phyloP scores from a whole-genome alignment of 2,888 invertebrate genomes.

The Schizaphis graminum region DNA sequence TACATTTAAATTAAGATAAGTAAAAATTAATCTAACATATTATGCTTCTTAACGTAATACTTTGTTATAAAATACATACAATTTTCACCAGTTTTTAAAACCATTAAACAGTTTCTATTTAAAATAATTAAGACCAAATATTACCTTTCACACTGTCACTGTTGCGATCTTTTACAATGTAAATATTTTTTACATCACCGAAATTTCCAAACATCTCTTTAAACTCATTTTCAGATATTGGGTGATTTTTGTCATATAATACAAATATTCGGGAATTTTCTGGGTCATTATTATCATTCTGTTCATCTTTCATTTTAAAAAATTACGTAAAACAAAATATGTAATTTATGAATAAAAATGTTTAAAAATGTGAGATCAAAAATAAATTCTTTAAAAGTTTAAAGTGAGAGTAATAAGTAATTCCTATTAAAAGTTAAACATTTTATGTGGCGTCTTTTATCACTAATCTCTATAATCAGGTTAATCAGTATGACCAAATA shows the following conservation, averaged over 20 bases:
- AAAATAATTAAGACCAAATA: constrained; percentile 43
- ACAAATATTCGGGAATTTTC: constrained; percentile 91
- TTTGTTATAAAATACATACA: neutral
- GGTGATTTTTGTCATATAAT: constrained; percentile 80
- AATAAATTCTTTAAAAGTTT: neutral
- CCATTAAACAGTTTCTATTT: neutral
- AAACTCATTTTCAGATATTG: constrained; percentile 81
- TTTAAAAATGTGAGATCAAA: constrained; percentile 8
- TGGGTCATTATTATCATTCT: constrained; percentile 73
- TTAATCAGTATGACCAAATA: constrained; percentile 48
- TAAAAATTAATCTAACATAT: neutral
- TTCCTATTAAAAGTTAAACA: neutral
- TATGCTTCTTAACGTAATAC: neutral
- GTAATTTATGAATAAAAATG: neutral
- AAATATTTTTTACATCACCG: constrained; percentile 88
- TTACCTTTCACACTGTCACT: constrained; percentile 86
- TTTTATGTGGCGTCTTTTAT: constrained; percentile 59
- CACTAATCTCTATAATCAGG: constrained; percentile 13
- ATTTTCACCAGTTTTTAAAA: neutral
- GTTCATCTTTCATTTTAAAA: constrained; percentile 66
- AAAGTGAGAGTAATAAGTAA: neutral
- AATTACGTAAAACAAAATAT: neutral
- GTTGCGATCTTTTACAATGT: constrained; percentile 85
- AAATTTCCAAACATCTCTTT: constrained; percentile 82
- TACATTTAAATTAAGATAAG: neutral